These are phyloP conservation scores for Ennomos fuscantarius DNA, from an alignment of 2,888 invertebrate genomes.

Conservation along the genomic window DNA sequence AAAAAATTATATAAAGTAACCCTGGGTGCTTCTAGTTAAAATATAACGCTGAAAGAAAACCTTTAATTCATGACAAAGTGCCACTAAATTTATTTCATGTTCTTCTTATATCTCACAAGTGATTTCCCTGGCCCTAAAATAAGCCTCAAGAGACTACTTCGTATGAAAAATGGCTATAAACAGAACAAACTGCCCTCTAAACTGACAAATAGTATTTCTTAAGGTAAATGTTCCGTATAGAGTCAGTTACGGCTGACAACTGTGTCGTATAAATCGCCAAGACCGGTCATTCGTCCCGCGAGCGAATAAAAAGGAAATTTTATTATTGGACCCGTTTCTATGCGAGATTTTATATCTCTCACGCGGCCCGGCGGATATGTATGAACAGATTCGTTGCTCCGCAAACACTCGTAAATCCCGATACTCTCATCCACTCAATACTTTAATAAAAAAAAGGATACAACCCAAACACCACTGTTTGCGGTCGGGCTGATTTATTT, in stretches of 20 bases:
- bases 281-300: slow-evolving; percentile 47
- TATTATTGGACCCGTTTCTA: slow-evolving; percentile 61
- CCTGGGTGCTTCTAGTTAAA: neutral
- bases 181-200: slow-evolving; percentile 39
- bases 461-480: slow-evolving; percentile 50
- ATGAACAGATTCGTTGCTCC: slow-evolving; percentile 66
- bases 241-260: slow-evolving; percentile 48
- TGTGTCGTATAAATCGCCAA: slow-evolving; percentile 49
- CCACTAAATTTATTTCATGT: slow-evolving; percentile 34
- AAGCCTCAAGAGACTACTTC: slow-evolving; percentile 34
- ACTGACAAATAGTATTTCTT: slow-evolving; percentile 42
- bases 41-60: slow-evolving; percentile 14
- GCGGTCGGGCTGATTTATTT: slow-evolving; percentile 66
- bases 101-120: slow-evolving; percentile 21
- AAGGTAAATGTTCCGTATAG: slow-evolving; percentile 46
- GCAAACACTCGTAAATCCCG: slow-evolving; percentile 74
- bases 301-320: slow-evolving; percentile 62
- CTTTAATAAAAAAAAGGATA: slow-evolving; percentile 54
- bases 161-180: slow-evolving; percentile 38
- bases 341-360: slow-evolving; percentile 65
- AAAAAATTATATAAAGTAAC: too few relatives aligned
- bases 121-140: slow-evolving; percentile 37
- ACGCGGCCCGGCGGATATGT: slow-evolving; percentile 50
- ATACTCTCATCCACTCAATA: slow-evolving; percentile 65
- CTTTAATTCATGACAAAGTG: slow-evolving; percentile 29